These are phyloP conservation scores for Labeo rohita DNA, from an alignment of 2,113 vertebrate species.

Conservation along the genomic window DNA sequence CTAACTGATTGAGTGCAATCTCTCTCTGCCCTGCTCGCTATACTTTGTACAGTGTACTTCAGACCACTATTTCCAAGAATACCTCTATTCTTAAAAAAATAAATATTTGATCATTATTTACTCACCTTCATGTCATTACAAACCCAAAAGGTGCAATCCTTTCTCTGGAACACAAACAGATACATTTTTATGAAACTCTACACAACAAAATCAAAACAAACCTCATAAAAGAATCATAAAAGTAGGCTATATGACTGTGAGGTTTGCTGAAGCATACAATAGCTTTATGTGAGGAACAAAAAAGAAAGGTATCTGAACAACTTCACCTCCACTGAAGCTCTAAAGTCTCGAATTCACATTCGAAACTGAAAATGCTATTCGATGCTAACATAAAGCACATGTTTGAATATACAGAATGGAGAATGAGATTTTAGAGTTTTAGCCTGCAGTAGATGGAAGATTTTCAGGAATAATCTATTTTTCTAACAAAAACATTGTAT, in stretches of 20 bases:
- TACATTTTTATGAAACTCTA: not conserved
- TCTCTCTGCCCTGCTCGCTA: not conserved
- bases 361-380: not conserved
- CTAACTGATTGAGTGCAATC: conserved; percentile 60
- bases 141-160: not conserved
- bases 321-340: not conserved
- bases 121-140: not conserved
- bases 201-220: not conserved
- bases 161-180: not conserved
- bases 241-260: not conserved
- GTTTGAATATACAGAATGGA: not conserved
- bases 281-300: not conserved
- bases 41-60: not conserved
- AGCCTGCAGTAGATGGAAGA: not conserved
- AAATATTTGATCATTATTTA: not conserved
- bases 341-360: not conserved
- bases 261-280: not conserved
- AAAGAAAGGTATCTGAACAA: not conserved
- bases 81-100: not conserved
- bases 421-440: not conserved
- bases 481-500: not conserved
- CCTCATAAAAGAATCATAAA: not conserved
- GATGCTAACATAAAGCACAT: not conserved
- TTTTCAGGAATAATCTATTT: not conserved
- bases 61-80: not conserved